Base-by-base conservation (phyloP, 2,113 vertebrate genomes). In the Pimephales promelas region DNA sequence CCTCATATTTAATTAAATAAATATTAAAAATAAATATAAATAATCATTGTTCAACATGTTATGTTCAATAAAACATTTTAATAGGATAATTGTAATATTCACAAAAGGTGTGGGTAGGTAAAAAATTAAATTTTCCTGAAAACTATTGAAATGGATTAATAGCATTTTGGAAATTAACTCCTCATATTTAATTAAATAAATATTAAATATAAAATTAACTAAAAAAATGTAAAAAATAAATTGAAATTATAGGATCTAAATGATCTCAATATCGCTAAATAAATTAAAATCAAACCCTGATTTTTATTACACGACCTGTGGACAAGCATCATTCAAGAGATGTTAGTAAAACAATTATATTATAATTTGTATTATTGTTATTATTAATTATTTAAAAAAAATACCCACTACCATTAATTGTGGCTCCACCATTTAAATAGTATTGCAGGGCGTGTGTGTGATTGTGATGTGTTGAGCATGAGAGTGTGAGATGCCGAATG, bases 401-500 rank as follows among this genome's bases (percentile, higher is more conserved):
- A n/a, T n/a, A n/a, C n/a, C n/a, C n/a, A 40, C 22, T 6, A 13
- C 5, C 26, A 24, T 36, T 59, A 77, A 59, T 24, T 45, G 34
- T 26, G 3, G 9, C 34, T 26, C 9, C 24, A 59, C 3, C 16
- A 18, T 72, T 31, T 70, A 18, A 74, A 73, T 59, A 70, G 43
- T 59, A 36, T 79, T 72, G 73, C 76, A 78, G 75, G 83, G 49
- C 68, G 56, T 45, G 31, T 71, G 77, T 85, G 49, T 87, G 79
- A 80, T 82, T 70, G 45, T 75, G 83, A 47, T 45, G 43, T 52
- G 75, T 16, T 45, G 70, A 81, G 71, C 57, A 57, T 79, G 57
- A 85, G 76, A 90, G 10, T 57, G 79, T 82, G 74, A 85, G 79
- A 49, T 54, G 82, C 71, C 86, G 87, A 92, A 88, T 92, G 91